Base-by-base conservation (phyloP, 1,140 invertebrate genomes). In the Galleria mellonella region DNA sequence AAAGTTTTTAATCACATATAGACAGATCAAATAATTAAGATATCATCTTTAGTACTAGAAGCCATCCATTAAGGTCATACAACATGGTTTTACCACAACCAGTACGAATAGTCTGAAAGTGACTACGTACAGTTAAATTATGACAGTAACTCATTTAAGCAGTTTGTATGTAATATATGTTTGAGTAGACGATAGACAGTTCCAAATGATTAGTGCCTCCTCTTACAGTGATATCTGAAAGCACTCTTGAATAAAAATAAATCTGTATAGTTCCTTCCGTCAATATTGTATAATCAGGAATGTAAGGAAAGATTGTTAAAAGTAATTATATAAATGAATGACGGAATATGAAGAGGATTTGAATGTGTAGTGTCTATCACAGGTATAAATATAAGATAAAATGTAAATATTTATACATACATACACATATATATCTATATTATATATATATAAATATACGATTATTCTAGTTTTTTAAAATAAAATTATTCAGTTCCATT, bases 401-500 rank as follows among this genome's bases (percentile, higher is more conserved):
- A 9, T 68, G 66, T 70, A 70, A 60, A 75, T 71, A 68, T 53
- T 64, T 63, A 69, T 69, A 69, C 12, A 69, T 71, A 69, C 12
- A 71, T 62, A 51, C 54, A 51, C 50, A 50, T 54, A n/a, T n/a
- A 44, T 42, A 38, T 51, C 47, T 53, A 55, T 62, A 60, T 41
- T 28, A 47, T 32, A 59, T 60, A 44, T 37, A 43, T 58, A 60
- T 30, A 51, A 13, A 37, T 44, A 60, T 37, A 56, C 43, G 37
- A 56, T 51, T 52, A 49, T 47, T 38, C 51, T 67, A 68, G 57
- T 58, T 50, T 54, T 59, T 50, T 56, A 62, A 54, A 62, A 60
- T 52, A 53, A 54, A 53, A 29, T 50, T 59, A 61, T 64, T 58
- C 32, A 30, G 55, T 65, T 66, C 51, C 47, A 62, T 60, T 63